These are phyloP conservation scores for Agrotis puta DNA, from an alignment of 2,888 invertebrate species.

Conservation along the genomic window DNA sequence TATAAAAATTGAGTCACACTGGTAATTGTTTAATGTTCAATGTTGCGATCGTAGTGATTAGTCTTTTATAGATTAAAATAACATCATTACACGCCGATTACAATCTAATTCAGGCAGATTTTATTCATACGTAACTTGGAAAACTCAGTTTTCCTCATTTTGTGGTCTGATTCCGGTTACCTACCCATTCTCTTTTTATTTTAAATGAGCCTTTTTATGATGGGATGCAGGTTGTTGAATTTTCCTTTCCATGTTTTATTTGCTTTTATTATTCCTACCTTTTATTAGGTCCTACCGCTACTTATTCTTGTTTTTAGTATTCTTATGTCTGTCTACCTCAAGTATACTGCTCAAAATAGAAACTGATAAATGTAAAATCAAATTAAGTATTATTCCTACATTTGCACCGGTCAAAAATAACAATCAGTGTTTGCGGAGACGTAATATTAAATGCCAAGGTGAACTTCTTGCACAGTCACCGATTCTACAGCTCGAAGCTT, in stretches of 20 bases:
- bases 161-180: neutral
- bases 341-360: neutral
- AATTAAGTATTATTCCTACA: conserved; percentile 36
- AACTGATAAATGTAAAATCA: conserved; percentile 23
- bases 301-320: neutral
- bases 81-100: conserved; percentile 26
- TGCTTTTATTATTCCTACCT: neutral
- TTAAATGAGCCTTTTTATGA: neutral
- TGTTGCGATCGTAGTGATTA: conserved; percentile 57
- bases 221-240: neutral
- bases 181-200: neutral
- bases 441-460: conserved; percentile 87
- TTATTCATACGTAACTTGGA: conserved; percentile 15
- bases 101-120: conserved; percentile 23
- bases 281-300: neutral
- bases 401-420: conserved; percentile 67
- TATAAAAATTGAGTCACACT: conserved; percentile 67
- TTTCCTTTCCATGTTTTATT: neutral
- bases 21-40: conserved; percentile 54
- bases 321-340: neutral
- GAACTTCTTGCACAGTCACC: conserved; percentile 82
- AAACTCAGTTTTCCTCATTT: conserved; percentile 8
- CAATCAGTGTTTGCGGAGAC: conserved; percentile 73
- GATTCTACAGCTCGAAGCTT: conserved; percentile 69
- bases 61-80: conserved; percentile 42